phyloP scores from a whole-genome alignment of 2,113 vertebrate genomes.

The Campylorhamphus procurvoides region DNA sequence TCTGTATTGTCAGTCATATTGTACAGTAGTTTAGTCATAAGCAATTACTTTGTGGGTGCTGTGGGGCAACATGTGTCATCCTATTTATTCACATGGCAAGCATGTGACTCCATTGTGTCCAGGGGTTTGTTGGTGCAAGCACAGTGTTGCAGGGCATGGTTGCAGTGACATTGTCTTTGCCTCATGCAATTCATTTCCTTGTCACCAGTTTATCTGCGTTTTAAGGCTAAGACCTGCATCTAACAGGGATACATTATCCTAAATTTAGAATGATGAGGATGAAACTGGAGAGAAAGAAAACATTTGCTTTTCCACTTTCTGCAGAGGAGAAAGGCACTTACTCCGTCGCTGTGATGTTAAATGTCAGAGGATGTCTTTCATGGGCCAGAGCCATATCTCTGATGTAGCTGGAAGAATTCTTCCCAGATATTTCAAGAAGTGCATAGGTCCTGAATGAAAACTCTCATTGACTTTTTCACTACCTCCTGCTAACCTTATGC shows the following conservation, averaged over 20 bases:
- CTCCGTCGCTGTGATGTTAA: not conserved
- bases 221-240: not conserved
- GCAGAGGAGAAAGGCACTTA: not conserved
- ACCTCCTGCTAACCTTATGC: not conserved
- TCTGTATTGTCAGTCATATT: no score
- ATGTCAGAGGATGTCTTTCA: not conserved
- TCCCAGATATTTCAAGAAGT: conserved; percentile 14
- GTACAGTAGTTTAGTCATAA: not conserved
- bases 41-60: conserved; percentile 28
- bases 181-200: not conserved
- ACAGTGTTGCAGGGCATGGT: not conserved
- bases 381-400: not conserved
- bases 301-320: not conserved
- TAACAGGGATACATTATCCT: not conserved
- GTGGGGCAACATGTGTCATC: not conserved
- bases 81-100: not conserved
- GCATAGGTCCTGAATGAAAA: not conserved
- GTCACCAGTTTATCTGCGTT: not conserved
- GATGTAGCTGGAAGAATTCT: conserved; percentile 1
- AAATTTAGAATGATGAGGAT: not conserved
- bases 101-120: not conserved
- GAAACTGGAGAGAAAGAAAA: not conserved
- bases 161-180: not conserved
- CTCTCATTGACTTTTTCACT: conserved; percentile 12
- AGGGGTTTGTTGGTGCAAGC: not conserved